phyloP scores from a whole-genome alignment of 1,140 invertebrate species.

The Samia ricini region DNA sequence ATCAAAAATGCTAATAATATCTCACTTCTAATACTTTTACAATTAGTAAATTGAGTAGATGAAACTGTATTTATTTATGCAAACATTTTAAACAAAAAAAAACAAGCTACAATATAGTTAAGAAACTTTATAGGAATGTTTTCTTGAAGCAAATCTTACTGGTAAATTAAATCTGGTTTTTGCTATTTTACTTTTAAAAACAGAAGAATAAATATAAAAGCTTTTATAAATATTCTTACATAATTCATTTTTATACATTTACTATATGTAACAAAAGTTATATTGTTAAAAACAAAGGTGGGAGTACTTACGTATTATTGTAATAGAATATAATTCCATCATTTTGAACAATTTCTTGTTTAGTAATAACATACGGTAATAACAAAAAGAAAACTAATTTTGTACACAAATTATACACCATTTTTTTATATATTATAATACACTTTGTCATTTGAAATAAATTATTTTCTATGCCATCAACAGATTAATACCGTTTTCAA shows the following conservation, averaged over 20 bases:
- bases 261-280: too few species aligned
- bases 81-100: too few species aligned
- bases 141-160: too few species aligned
- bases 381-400: slow-evolving; percentile 14
- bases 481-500: background rate
- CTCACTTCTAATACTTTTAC: too few species aligned
- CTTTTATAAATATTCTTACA: background rate
- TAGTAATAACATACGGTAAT: slow-evolving; percentile 11
- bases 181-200: background rate
- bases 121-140: too few species aligned
- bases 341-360: slow-evolving; percentile 21
- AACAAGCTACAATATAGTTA: too few species aligned
- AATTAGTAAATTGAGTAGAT: too few species aligned
- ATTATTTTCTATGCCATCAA: background rate
- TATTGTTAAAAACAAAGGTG: background rate
- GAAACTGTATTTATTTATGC: too few species aligned
- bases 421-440: background rate
- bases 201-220: background rate
- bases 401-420: slow-evolving; percentile 12
- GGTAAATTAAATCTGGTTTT: too few species aligned
- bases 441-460: background rate
- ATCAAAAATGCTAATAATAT: too few species aligned
- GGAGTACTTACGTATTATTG: slow-evolving; percentile 64
- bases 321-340: slow-evolving; percentile 63
- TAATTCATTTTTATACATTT: background rate